A percentile compares a stretch with the other conserved stretches of the same genome.
Conservation (phyloP, 2,888 invertebrate genomes). For the Adelognathus sp. region DNA sequence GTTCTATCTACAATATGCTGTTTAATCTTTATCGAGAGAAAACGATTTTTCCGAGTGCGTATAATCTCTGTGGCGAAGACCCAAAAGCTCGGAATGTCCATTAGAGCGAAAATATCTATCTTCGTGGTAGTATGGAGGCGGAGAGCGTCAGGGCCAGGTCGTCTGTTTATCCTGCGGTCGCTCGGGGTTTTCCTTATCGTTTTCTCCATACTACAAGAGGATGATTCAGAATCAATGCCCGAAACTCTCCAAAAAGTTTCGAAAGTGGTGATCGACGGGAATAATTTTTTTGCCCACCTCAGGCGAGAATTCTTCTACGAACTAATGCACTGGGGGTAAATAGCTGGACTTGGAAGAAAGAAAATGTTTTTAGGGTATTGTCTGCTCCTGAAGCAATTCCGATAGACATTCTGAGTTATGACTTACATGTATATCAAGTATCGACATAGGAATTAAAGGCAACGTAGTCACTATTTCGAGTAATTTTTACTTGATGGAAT, state of each 20-base stretch:
- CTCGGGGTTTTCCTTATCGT: background rate
- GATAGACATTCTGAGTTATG: no score
- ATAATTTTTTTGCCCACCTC: no score
- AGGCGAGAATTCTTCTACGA: no score
- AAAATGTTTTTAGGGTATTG: no score
- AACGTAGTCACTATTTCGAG: background rate
- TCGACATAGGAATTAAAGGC: no score
- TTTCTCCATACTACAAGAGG: background rate
- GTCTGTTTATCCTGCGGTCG: conserved; percentile 7
- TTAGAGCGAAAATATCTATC: conserved; percentile 60
- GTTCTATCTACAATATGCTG: background rate
- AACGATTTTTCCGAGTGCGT: conserved; percentile 24
- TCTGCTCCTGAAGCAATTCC: no score
- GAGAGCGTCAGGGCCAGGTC: background rate
- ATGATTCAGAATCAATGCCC: no score
- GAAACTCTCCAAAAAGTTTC: no score
- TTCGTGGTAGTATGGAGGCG: background rate
- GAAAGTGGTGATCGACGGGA: no score
- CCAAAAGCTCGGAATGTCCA: conserved; percentile 63
- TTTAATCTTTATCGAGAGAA: conserved; percentile 26
- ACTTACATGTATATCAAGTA: background rate
- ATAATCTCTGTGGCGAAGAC: conserved; percentile 18
- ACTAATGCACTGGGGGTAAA: no score
- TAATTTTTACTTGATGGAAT: background rate
- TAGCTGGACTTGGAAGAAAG: no score